Conservation (phyloP, 1,140 invertebrate genomes). For the Pogonomyrmex barbatus region DNA sequence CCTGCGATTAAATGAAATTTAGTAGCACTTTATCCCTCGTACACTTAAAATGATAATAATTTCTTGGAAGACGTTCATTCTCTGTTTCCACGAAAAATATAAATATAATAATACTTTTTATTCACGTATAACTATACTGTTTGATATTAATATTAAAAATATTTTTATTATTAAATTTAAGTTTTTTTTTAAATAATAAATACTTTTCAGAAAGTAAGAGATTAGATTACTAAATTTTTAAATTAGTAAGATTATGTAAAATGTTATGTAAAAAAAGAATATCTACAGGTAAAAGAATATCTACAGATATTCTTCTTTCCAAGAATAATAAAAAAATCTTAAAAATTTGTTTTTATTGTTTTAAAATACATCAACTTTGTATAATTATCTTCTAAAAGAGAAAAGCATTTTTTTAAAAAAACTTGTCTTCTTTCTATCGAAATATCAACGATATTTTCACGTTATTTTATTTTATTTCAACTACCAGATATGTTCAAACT, state of each 20-base stretch:
- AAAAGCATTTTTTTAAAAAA: neutral
- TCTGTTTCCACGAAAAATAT: neutral
- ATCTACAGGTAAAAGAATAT: too few relatives aligned
- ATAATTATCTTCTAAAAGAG: neutral
- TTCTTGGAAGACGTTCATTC: neutral
- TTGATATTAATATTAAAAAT: neutral
- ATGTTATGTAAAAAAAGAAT: neutral
- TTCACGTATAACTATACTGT: neutral
- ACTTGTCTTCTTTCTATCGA: constrained; percentile 3
- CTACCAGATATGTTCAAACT: constrained; percentile 1
- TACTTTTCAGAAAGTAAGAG: neutral
- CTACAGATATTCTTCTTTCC: neutral
- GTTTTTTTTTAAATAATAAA: neutral
- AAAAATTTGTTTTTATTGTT: neutral
- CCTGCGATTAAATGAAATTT: constrained; percentile 45
- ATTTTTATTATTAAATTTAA: neutral
- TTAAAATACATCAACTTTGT: neutral
- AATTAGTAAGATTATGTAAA: neutral
- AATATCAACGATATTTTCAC: neutral
- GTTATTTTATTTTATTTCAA: neutral
- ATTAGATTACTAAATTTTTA: neutral
- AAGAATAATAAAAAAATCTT: neutral
- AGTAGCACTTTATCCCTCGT: constrained; percentile 28
- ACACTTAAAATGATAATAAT: constrained; percentile 4
- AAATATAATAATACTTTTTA: neutral